These are phyloP conservation scores for Murina feae DNA, from an alignment of 2,113 vertebrate species.

Conservation along the genomic window DNA sequence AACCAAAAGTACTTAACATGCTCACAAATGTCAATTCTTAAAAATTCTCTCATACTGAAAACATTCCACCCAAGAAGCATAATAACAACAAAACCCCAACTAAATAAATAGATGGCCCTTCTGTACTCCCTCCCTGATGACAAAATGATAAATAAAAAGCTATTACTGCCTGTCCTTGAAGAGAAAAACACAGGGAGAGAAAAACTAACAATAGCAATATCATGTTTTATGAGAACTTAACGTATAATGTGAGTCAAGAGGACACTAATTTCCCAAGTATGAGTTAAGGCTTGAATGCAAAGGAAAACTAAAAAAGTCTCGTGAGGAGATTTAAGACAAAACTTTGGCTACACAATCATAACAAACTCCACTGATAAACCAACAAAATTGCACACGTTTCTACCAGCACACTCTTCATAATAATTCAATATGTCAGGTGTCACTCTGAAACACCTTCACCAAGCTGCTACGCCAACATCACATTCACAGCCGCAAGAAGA, in stretches of 20 bases:
- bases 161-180: neutral
- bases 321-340: neutral
- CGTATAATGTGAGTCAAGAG: neutral
- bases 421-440: neutral
- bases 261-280: neutral
- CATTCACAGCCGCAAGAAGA: neutral
- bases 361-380: neutral
- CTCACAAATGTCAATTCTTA: neutral
- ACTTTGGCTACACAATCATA: neutral
- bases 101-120: neutral
- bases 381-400: neutral
- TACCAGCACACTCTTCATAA: neutral
- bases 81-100: neutral
- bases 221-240: neutral
- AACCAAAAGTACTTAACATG: neutral
- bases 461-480: neutral
- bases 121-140: neutral
- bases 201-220: neutral
- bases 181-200: neutral
- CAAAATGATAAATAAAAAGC: constrained; percentile 6
- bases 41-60: constrained; percentile 14
- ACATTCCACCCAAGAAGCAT: neutral
- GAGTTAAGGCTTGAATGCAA: neutral
- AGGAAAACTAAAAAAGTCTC: neutral
- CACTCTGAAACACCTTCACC: neutral